Evolutionary conservation across 2,113 vertebrate species (phyloP), one percentile per base, ranked within the genome.

Genomic region (Melanerpes aurifrons): DNA sequence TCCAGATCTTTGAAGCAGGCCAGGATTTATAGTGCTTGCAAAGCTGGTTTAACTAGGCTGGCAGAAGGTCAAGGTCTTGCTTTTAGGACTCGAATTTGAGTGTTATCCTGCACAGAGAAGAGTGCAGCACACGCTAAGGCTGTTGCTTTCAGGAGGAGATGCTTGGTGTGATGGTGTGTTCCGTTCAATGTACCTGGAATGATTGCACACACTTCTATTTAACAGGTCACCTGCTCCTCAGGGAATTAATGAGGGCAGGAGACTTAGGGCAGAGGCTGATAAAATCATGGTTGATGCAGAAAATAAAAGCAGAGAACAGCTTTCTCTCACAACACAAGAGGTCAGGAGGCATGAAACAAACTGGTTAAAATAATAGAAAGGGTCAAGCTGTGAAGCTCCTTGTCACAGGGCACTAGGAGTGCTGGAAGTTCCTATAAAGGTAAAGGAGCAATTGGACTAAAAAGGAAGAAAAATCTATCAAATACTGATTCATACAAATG

Each of bases 31-130:
- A 35, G 26, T 31, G 82, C 85, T 87, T 82, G 90, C 64, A 89
- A 93, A 87, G 82, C 82, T 92, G 78, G 63, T 92, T 95, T 85
- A 84, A 32, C 83, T 64, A 57, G 73, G 47, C 70, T 75, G 93
- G 84, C 58, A 75, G 62, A 89, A 92, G 86, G 84, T 86, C 89
- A 85, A 92, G 93, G 85, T 82, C 68, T 67, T 76, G 78, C 82
- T 82, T 95, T 91, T 40, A 67, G 82, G 68, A n/a, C 85, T 80
- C 50, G 67, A 7, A 58, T 73, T 62, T 58, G 63, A 89, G 63
- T 50, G n/a, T 57, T 66, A n/a, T 10, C 32, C 74, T 68, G 21
- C 74, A 78, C 77, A 87, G 84, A 91, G 56, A 54, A 59, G 26
- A 22, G 45, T 58, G 31, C 16, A 80, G n/a, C 3, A 1, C 59